These are phyloP conservation scores for Lacanobia oleracea DNA, from an alignment of 2,888 invertebrate genomes.

Conservation along the genomic window DNA sequence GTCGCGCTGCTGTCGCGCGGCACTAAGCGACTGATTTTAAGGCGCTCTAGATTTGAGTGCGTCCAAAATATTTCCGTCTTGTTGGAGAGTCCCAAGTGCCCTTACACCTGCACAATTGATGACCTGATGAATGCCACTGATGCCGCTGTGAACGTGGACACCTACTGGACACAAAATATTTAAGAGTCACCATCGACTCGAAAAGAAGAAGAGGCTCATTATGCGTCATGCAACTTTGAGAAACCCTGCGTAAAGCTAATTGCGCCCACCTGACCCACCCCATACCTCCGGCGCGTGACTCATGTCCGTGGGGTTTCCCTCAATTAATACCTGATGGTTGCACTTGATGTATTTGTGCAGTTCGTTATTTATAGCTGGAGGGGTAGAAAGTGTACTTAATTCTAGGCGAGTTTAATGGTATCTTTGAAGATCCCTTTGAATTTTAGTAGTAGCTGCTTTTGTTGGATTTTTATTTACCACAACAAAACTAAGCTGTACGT, in stretches of 20 bases:
- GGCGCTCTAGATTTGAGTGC: too few species aligned
- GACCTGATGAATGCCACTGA: too few species aligned
- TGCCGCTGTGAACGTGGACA: too few species aligned
- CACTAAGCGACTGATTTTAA: too few species aligned
- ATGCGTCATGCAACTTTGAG: slow-evolving; percentile 19
- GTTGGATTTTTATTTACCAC: background rate
- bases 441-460: background rate
- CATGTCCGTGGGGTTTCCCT: slow-evolving; percentile 48
- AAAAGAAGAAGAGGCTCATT: too few species aligned
- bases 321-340: slow-evolving; percentile 19
- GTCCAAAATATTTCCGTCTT: too few species aligned
- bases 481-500: background rate
- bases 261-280: slow-evolving; percentile 32
- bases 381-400: slow-evolving; percentile 8
- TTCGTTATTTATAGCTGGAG: slow-evolving; percentile 5
- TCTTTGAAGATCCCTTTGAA: background rate
- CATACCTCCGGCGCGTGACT: slow-evolving; percentile 27
- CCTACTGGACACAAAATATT: too few species aligned
- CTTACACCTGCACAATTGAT: too few species aligned
- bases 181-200: too few species aligned
- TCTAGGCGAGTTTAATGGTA: background rate
- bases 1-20: too few species aligned
- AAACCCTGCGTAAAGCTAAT: slow-evolving; percentile 28
- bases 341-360: slow-evolving; percentile 20
- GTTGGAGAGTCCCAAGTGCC: too few species aligned